phyloP scores from a whole-genome alignment of 2,888 invertebrate species.

The Heliconius charithonia region DNA sequence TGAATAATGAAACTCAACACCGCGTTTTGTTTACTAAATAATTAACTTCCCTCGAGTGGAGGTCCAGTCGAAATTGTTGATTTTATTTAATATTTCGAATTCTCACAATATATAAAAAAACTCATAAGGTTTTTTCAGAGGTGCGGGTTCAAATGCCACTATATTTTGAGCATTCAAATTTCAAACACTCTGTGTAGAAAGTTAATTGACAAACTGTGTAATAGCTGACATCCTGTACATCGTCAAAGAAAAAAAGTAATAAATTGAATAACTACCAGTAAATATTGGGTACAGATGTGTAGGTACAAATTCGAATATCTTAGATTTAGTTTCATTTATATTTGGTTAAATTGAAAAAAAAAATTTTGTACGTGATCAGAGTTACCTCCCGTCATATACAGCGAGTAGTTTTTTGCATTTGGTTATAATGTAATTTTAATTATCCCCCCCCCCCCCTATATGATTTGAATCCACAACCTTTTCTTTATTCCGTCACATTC shows the following conservation, averaged over 20 bases:
- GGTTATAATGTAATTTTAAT: not conserved
- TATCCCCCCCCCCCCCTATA: not conserved
- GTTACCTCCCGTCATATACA: too few species aligned
- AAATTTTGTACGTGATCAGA: too few species aligned
- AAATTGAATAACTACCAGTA: not conserved
- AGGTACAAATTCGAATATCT: too few species aligned
- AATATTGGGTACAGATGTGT: not conserved
- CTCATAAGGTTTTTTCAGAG: too few species aligned
- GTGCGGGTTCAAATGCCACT: not conserved
- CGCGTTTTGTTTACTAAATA: not conserved
- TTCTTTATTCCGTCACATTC: not conserved
- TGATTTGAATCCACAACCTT: not conserved
- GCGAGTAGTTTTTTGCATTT: too few species aligned
- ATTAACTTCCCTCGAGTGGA: not conserved
- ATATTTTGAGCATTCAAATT: not conserved
- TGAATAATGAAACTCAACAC: not conserved
- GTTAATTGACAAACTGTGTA: not conserved
- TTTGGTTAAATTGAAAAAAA: too few species aligned
- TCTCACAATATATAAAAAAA: too few species aligned
- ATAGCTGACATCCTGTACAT: conserved; percentile 17
- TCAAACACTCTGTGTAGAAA: not conserved
- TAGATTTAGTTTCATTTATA: too few species aligned
- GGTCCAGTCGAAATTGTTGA: not conserved
- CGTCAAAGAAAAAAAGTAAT: not conserved
- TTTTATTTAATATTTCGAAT: not conserved